Percentiles rank a stretch among this genome's conserved stretches.
Evolutionary conservation across 2,888 invertebrate species (phyloP).

Genomic region (Mesopsocus fuscifrons): DNA sequence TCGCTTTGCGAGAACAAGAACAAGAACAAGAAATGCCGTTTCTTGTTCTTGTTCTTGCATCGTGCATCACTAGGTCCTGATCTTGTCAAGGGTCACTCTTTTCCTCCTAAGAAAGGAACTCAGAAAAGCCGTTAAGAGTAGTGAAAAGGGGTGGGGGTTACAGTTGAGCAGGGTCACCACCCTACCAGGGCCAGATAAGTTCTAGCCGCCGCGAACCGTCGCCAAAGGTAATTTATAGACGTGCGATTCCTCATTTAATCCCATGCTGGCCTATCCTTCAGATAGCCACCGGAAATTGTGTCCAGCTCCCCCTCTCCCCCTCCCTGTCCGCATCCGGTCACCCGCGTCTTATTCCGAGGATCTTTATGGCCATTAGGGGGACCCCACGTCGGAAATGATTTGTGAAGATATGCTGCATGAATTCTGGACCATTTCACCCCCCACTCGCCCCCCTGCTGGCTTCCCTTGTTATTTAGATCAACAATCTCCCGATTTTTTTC

Average conservation of each 20-base stretch:
- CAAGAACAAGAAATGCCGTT: too few species aligned
- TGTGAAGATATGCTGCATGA: conserved; percentile 5
- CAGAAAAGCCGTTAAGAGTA: neutral
- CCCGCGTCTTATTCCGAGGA: conserved; percentile 3
- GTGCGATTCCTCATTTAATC: neutral
- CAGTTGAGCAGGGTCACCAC: too few species aligned
- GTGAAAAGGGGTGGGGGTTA: neutral
- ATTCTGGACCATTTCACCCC: neutral
- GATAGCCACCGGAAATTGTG: neutral
- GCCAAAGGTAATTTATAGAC: neutral
- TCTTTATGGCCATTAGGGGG: conserved; percentile 9
- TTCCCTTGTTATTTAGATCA: too few species aligned
- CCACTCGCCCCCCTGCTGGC: neutral
- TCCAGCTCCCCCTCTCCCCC: conserved; percentile 2
- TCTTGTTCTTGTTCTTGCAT: too few species aligned
- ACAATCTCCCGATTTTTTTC: too few species aligned
- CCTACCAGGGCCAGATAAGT: too few species aligned
- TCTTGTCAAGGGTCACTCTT: neutral
- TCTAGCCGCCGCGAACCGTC: too few species aligned
- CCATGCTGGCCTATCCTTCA: too few species aligned
- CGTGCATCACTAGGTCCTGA: too few species aligned
- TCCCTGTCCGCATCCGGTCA: conserved; percentile 6
- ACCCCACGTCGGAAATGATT: conserved; percentile 3
- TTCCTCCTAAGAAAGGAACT: neutral
- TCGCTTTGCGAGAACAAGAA: too few species aligned